Evolutionary conservation across 2,113 vertebrate species (phyloP).

Genomic region (Orthonyx spaldingii): DNA sequence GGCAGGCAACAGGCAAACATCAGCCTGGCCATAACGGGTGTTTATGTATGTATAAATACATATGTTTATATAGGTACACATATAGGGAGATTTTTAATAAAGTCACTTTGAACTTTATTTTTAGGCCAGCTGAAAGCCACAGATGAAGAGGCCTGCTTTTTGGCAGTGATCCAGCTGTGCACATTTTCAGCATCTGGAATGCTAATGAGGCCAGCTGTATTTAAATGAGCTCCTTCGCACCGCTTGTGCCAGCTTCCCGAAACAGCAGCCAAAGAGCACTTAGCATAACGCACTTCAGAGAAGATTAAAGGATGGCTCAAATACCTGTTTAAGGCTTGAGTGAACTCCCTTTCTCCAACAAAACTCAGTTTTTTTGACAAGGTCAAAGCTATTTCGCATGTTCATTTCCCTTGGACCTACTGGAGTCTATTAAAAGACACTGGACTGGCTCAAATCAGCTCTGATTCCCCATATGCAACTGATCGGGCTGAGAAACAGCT

Average conservation of each 20-base stretch:
- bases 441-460: neutral
- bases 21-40: neutral
- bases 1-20: neutral
- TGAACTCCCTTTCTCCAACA: neutral
- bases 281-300: neutral
- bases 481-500: accelerated
- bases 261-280: constrained; percentile 32
- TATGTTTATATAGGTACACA: neutral
- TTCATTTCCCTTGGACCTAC: neutral
- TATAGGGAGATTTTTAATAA: constrained; percentile 32
- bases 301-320: neutral
- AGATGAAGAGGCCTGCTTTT: constrained; percentile 19
- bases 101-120: constrained; percentile 37
- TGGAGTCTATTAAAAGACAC: neutral
- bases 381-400: neutral
- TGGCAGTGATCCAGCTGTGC: constrained; percentile 46
- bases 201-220: constrained; percentile 52
- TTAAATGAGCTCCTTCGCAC: constrained; percentile 56
- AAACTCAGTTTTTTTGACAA: neutral
- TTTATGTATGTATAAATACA: neutral
- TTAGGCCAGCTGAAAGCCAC: constrained; percentile 24
- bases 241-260: constrained; percentile 5
- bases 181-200: constrained; percentile 69
- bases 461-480: neutral
- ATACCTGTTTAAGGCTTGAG: neutral